Base-by-base conservation (phyloP, 2,888 invertebrate genomes). In the Gymnosoma rotundatum region DNA sequence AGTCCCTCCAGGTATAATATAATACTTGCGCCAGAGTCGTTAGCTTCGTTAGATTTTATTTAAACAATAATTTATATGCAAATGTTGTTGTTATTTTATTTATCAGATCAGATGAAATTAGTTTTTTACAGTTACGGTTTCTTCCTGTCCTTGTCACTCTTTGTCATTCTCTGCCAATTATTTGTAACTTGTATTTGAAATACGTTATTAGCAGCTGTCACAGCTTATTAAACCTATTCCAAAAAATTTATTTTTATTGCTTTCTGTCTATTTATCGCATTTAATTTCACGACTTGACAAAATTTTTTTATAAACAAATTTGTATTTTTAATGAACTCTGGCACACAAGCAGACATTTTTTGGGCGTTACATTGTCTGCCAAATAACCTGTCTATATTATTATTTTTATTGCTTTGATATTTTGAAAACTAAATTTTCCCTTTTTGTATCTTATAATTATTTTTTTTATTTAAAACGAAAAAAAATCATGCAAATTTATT, bases 251-350 rank as follows among this genome's bases (percentile, higher is more conserved):
- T 25, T 25, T 25, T 38, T 21, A 9, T 8, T n/a, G 7, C 6
- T 42, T 45, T 20, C 70, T 64, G 75, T 56, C 50, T 61, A 64
- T 76, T 74, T 73, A 52, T 67, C 83, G 74, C 69, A 78, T 69
- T 74, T 74, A 78, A 78, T 83, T 73, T 73, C 73, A 12, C 48
- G 69, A 58, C 74, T 83, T 74, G 69, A 78, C 69, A 73, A 78
- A 36, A 74, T 69, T 64, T 83, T 25, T 32, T 42, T 58, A 78
- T 63, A 63, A 50, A 42, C 63, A 78, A 69, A 52, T 67, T 67
- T 38, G 0, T 38, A 52, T 56, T 72, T 66, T 66, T 32, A 42
- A 48, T 60, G 60, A 52, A 74, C 45, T 32, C 9, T 25, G 16
- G 32, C 32, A 60, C 32, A 69, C 63, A 67, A 45, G 52, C 8